Evolutionary conservation across 30 jellyfish, hydroid and myxozoan species (phyloP), one percentile per base, ranked within the genome.

Genomic region (Aurelia coerulea): DNA sequence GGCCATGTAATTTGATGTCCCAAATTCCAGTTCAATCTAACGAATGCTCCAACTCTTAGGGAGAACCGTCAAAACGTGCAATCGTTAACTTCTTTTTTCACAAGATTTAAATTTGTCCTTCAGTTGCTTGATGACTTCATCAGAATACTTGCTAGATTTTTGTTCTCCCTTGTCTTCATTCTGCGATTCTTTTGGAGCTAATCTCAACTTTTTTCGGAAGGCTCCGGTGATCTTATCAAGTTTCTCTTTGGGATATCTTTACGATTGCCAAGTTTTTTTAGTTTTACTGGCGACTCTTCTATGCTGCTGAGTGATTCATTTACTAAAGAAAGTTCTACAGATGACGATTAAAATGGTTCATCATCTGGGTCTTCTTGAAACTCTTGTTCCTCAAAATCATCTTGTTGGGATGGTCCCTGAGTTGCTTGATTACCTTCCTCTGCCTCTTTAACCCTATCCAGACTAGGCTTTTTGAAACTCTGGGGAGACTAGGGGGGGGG

Each of bases 1-100:
- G 4, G 81, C 88, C 78, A 60, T 77, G 64, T 77, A 56, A 37
- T 39, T 35, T 54, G 88, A 53, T 29, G 32, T 39, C 17, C 56
- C 62, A 33, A 77, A 77, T 80, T 77, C 81, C 32, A 1, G 7
- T 17, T 37, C 39, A 17, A 69, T 69, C 31, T 46, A 7, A 29
- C 62, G 39, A 18, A 46, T 69, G 50, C 62, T 41, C 80, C 80
- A 69, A 18, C 80, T 69, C 50, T 33, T 69, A 7, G 80, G 80
- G 35, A 19, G 50, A 2, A 69, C 62, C 33, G 80, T 66, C 4
- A 66, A 32, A 13, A 66, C 77, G 2, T 66, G 77, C 17, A 66
- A 32, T 33, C 7, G 19, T 33, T 66, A 3, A 13, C 41, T 13
- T 66, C 77, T 66, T n/a, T 32, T 32, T 16, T 13, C 77, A 66